Base-by-base conservation (phyloP, 2,888 invertebrate species). In the Teleogryllus oceanicus region DNA sequence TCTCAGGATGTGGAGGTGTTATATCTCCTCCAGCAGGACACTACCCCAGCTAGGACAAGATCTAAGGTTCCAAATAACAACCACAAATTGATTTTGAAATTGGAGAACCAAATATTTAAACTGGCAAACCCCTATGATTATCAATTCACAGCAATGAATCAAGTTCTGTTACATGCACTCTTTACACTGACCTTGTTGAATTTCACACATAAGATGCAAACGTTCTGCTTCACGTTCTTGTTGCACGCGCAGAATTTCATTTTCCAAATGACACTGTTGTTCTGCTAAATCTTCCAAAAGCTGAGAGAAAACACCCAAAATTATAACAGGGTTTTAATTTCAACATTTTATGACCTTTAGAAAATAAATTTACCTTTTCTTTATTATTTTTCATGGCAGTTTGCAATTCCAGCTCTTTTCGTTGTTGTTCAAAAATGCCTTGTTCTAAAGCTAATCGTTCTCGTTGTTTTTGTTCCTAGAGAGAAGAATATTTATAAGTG, bases 231-330 rank as follows among this genome's bases (percentile, higher is more conserved):
- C 93, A 86, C 90, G 91, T 83, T 89, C 89, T 85, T 89, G 90
- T 84, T 94, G 94, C 80, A 94, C 89, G 87, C 91, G 92, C 81
- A 89, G 90, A 83, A 94, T 90, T 86, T 93, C 91, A 82, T 87
- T 87, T 85, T 94, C 93, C 75, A 93, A 87, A 84, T 91, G 90
- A 81, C 88, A 89, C 87, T 94, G 93, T 84, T 93, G 90, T 84
- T 90, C 85, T 80, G 91, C 87, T 83, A 93, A 87, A 84, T 89
- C 87, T 83, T 88, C 88, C 83, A 90, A 84, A 50, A 90, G 86
- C 89, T 90, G 83, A 74, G 0, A 37, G 37, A 37, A 37, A 37
- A 37, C 37, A 37, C 37, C 0, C 37, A 5, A 37, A 37, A 37
- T 37, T 37, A 37, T 37, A 37, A 37, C 37, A 37, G 37, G 37